phyloP scores from a whole-genome alignment of 2,797 vertebrate genomes.

The Hypotaenidia okinawae region DNA sequence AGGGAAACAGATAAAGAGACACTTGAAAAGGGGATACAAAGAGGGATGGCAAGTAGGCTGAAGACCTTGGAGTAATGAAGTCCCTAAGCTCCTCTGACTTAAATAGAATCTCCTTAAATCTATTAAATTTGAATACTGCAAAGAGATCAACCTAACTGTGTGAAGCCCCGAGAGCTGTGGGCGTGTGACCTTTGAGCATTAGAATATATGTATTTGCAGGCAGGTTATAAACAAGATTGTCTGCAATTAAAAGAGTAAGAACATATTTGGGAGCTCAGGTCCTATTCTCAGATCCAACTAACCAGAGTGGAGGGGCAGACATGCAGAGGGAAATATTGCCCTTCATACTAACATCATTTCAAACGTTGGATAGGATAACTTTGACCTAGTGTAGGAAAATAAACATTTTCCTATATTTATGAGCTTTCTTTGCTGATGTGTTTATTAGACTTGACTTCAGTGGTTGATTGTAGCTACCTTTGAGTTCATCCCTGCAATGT shows the following conservation, averaged over 20 bases:
- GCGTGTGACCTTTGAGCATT: background rate
- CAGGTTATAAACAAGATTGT: background rate
- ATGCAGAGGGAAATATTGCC: background rate
- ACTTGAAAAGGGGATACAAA: background rate
- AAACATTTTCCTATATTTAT: background rate
- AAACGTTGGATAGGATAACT: background rate
- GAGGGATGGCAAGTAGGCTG: background rate
- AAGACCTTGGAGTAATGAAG: background rate
- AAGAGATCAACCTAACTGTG: background rate
- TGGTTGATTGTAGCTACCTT: background rate
- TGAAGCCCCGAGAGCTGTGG: background rate
- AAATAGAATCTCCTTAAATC: background rate
- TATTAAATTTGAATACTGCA: background rate
- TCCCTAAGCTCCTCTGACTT: background rate
- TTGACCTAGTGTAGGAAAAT: background rate
- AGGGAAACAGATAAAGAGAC: background rate
- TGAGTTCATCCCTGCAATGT: background rate
- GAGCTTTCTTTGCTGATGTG: background rate
- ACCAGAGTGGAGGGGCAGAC: background rate
- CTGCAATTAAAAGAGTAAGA: background rate
- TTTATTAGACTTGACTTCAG: background rate
- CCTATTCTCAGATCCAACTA: background rate
- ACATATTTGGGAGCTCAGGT: background rate
- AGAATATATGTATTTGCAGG: background rate
- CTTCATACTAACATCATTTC: background rate